Evolutionary conservation across 2,797 vertebrate genomes (phyloP), one percentile per base, ranked within the genome.

Genomic region (Gymnocypris eckloni): DNA sequence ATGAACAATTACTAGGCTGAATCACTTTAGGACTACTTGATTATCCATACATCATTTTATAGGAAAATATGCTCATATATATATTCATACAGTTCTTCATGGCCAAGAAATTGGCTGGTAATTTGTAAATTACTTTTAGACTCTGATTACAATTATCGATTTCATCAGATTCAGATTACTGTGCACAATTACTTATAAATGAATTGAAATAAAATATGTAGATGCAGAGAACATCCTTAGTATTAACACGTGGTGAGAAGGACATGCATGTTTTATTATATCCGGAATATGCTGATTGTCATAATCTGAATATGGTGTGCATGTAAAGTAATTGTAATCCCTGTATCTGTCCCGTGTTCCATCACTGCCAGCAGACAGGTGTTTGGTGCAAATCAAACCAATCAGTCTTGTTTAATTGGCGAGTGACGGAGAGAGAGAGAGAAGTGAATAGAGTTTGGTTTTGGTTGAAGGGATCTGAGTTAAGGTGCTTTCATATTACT

Each of bases 401-500:
- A 88, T 89, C 81, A 86, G 83, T 89, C 83, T 89, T 81, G 28
- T 79, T 85, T 89, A 87, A 89, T 87, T 89, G 81, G 33, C 25
- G 83, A 76, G 54, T 81, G 89, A 88, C 73, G 87, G 75, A 56
- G 70, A 50, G 54, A 79, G 79, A 71, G 67, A 72, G 56, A 67
- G 76, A 69, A 82, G 37, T 45, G 61, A 33, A 39, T 73, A 72
- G 76, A 67, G 82, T 70, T 54, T 88, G 79, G 52, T 88, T 90
- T 52, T 88, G 81, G 72, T 81, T 82, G 88, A 88, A 83, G 37
- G 83, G 61, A 84, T 87, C 80, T 84, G 81, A 89, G 82, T 84
- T 76, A 84, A 75, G 82, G 86, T 89, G 88, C 75, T 84, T 87
- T 59, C 85, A 81, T 80, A 85, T 84, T 48, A 5, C 43, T 72